Base-by-base conservation (phyloP, 2,888 invertebrate species). In the Ecdyonurus torrentis region DNA sequence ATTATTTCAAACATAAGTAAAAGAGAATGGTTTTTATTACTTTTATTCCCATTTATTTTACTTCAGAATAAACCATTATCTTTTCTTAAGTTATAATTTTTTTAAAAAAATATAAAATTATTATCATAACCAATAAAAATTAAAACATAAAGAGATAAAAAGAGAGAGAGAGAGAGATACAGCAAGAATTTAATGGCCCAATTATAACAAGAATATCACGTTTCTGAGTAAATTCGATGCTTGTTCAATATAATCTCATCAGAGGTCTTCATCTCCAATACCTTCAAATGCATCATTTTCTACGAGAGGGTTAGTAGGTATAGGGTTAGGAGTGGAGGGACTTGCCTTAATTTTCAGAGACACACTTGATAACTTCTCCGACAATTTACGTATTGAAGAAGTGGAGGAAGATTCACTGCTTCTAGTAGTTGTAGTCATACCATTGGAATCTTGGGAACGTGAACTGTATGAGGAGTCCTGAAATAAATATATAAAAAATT, bases 201-300 rank as follows among this genome's bases (percentile, higher is more conserved):
- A 37, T 37, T 15, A 37, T 37, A 37, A 37, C 37, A 37, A 37
- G 37, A 37, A 10, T 37, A 37, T 37, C 37, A 37, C 37, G 37
- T 10, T 37, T 37, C n/a, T 37, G 37, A 37, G 37, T 37, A 37
- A 37, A 37, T 15, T 37, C 37, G 37, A 37, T 37, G 37, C 37
- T 37, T 37, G 37, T 15, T 15, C 5, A 37, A 5, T 37, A 20
- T n/a, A 55, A n/a, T 55, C 55, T 55, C 19, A n/a, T 73, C 71
- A 80, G 66, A 81, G 73, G 70, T 96, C 96, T 70, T 95, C 96
- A 72, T 97, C 96, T 2, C 94, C 93, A 68, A 97, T 95, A 61
- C 91, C 92, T 75, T 93, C 91, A 73, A 96, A 97, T 23, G 94
- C 92, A 74, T 91, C 89, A 76, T 93, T 94, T 72, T 91, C 91